Conservation (phyloP, 1,140 invertebrate species). For the Solenopsis invicta region DNA sequence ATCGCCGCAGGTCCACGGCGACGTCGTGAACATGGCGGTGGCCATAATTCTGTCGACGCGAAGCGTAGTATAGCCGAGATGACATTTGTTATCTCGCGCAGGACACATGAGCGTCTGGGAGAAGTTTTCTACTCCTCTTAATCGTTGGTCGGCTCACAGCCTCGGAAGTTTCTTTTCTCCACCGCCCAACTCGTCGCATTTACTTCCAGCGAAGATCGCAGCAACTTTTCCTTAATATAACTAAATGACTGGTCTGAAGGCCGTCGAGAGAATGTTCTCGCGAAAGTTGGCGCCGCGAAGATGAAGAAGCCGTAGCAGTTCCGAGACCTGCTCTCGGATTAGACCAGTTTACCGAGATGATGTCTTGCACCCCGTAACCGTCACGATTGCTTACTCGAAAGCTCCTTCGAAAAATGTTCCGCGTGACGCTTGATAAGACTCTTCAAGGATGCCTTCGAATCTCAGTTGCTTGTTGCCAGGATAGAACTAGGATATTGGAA, state of each 20-base stretch:
- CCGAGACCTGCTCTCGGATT: conserved; percentile 52
- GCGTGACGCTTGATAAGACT: conserved; percentile 23
- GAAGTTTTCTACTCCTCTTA: conserved; percentile 67
- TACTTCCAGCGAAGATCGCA: conserved; percentile 63
- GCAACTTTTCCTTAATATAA: conserved; percentile 71
- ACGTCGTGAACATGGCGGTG: conserved; percentile 31
- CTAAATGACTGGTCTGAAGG: conserved; percentile 68
- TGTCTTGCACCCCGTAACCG: conserved; percentile 38
- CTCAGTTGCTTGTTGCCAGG: neutral
- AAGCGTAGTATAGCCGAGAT: conserved; percentile 38
- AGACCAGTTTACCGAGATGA: conserved; percentile 58
- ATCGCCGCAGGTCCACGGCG: conserved; percentile 12
- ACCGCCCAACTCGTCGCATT: conserved; percentile 63
- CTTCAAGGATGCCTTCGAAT: conserved; percentile 4
- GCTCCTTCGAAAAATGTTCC: conserved; percentile 27
- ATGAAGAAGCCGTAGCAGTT: conserved; percentile 59
- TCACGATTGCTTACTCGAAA: conserved; percentile 29
- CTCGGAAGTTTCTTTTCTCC: conserved; percentile 64
- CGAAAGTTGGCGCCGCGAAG: conserved; percentile 37
- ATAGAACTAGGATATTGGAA: neutral
- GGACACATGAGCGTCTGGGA: conserved; percentile 68
- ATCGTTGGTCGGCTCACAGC: conserved; percentile 56
- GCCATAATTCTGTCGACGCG: conserved; percentile 53
- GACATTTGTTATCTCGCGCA: conserved; percentile 74
- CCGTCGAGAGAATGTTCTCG: conserved; percentile 55